phyloP scores from a whole-genome alignment of 2,797 vertebrate genomes.

The Mus caroli region DNA sequence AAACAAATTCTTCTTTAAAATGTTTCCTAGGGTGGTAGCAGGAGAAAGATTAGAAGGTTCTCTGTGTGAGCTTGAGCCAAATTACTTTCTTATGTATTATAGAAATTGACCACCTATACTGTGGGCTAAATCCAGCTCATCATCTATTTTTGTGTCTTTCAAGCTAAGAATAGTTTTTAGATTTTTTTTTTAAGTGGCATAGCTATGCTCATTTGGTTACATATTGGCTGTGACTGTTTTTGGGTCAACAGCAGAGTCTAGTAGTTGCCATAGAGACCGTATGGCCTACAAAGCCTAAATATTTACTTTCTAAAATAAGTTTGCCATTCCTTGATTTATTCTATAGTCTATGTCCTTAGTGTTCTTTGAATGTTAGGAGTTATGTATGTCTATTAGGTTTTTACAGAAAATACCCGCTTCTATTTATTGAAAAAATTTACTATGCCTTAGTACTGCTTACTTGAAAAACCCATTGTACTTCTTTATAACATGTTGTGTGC shows the following conservation, averaged over 20 bases:
- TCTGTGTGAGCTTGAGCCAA: conserved; percentile 49
- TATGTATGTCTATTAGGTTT: neutral
- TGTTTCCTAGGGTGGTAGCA: conserved; percentile 20
- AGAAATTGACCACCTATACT: neutral
- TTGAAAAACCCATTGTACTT: conserved; percentile 37
- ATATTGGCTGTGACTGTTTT: conserved; percentile 44
- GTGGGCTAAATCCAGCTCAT: conserved; percentile 7
- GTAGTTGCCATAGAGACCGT: conserved; percentile 59
- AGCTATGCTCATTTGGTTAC: conserved; percentile 53
- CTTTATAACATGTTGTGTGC: neutral
- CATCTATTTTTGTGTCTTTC: conserved; percentile 41
- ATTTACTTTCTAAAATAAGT: conserved; percentile 49
- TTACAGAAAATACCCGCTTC: conserved; percentile 30
- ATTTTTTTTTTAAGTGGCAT: conserved; percentile 39
- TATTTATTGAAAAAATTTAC: conserved; percentile 54
- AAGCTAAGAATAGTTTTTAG: conserved; percentile 59
- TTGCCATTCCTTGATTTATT: conserved; percentile 38
- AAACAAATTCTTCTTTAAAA: conserved; percentile 5
- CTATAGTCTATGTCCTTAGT: conserved; percentile 31
- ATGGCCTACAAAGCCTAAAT: conserved; percentile 57
- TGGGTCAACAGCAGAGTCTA: conserved; percentile 10
- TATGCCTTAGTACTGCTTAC: conserved; percentile 41
- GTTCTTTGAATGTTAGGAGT: conserved; percentile 23
- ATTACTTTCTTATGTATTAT: conserved; percentile 36
- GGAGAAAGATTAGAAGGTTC: conserved; percentile 9